Conservation (phyloP, 2,113 vertebrate species). For the Leptocoma aspasia region DNA sequence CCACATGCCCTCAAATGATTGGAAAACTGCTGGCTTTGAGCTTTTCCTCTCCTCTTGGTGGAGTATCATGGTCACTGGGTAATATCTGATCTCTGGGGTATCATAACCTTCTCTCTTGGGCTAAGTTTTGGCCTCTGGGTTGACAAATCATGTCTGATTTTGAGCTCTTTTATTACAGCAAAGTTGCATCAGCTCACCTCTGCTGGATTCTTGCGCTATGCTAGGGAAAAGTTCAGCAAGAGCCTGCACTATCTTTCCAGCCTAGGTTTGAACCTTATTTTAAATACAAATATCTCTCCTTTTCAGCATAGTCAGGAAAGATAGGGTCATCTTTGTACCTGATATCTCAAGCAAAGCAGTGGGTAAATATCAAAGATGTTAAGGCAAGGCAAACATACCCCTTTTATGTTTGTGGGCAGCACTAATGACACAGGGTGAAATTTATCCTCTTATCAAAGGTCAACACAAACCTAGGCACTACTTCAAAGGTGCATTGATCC, state of each 20-base stretch:
- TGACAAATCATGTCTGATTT: neutral
- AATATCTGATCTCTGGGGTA: neutral
- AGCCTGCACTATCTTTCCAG: neutral
- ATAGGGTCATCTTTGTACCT: slow-evolving; percentile 52
- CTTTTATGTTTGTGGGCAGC: slow-evolving; percentile 57
- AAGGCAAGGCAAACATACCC: slow-evolving; percentile 43
- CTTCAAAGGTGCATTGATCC: slow-evolving; percentile 63
- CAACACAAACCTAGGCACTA: slow-evolving; percentile 49
- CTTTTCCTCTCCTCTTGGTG: neutral
- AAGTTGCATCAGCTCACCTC: slow-evolving; percentile 28
- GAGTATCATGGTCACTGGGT: neutral
- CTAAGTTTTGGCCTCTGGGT: neutral
- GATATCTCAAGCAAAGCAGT: slow-evolving; percentile 47
- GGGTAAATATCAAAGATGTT: slow-evolving; percentile 53
- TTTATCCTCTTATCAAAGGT: slow-evolving; percentile 59
- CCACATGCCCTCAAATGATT: accelerated
- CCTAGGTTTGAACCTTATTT: slow-evolving; percentile 26
- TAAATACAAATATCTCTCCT: slow-evolving; percentile 28
- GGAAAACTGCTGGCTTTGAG: neutral
- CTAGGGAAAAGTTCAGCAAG: neutral
- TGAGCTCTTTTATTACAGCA: slow-evolving; percentile 5
- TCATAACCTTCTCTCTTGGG: neutral
- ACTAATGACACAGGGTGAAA: slow-evolving; percentile 50
- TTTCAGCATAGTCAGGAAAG: slow-evolving; percentile 28
- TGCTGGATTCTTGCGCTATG: neutral